phyloP scores from a whole-genome alignment of 1,140 invertebrate genomes.

The Cydia fagiglandana region DNA sequence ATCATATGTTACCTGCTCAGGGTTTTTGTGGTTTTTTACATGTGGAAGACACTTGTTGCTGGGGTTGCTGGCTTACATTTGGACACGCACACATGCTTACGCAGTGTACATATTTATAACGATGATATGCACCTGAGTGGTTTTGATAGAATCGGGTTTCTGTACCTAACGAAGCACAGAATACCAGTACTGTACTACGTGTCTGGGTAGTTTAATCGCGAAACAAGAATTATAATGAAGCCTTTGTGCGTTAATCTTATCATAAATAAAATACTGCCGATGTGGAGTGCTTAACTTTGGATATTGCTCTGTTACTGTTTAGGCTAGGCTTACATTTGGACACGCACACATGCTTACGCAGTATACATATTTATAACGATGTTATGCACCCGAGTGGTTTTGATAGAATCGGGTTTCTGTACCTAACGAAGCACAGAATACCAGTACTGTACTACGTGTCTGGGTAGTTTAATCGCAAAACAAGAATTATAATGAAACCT shows the following conservation, averaged over 20 bases:
- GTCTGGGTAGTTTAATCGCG: slow-evolving; percentile 5
- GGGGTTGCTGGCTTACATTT: slow-evolving; percentile 60
- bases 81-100: slow-evolving; percentile 20
- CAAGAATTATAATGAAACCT: not conserved
- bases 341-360: slow-evolving; percentile 21
- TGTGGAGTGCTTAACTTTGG: not conserved
- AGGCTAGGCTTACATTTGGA: slow-evolving; percentile 57
- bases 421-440: slow-evolving; percentile 11
- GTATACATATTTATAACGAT: slow-evolving; percentile 18
- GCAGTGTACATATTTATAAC: slow-evolving; percentile 20
- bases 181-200: slow-evolving; percentile 10
- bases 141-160: slow-evolving; percentile 31
- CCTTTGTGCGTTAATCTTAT: not conserved
- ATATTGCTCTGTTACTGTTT: slow-evolving; percentile 63
- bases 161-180: slow-evolving; percentile 11
- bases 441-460: slow-evolving; percentile 6
- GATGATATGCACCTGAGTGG: not conserved
- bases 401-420: slow-evolving; percentile 29
- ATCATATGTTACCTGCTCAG: slow-evolving; percentile 67
- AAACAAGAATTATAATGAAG: not conserved
- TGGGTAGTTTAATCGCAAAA: slow-evolving; percentile 4
- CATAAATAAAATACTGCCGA: too few species aligned
- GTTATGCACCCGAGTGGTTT: slow-evolving; percentile 16
- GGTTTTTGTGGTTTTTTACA: slow-evolving; percentile 75
- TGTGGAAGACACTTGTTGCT: slow-evolving; percentile 75